Evolutionary conservation across 2,113 vertebrate genomes (phyloP).

Genomic region (Peucedramus taeniatus): DNA sequence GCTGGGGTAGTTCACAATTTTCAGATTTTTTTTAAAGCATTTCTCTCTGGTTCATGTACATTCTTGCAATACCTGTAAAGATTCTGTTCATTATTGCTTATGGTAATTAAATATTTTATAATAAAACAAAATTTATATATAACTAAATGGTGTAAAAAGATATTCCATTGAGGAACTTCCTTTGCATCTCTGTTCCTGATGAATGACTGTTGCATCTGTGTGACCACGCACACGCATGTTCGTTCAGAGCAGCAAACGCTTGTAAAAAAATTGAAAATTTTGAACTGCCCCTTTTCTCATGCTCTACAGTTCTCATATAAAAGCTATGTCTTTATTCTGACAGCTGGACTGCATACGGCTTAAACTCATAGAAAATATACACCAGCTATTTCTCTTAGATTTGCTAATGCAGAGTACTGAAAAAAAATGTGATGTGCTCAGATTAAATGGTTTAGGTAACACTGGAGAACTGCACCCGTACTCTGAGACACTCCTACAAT

Average conservation of each 20-base stretch:
- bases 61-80: conserved; percentile 71
- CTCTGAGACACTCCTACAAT: conserved; percentile 62
- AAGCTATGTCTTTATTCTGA: conserved; percentile 58
- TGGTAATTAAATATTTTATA: conserved; percentile 66
- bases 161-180: conserved; percentile 20
- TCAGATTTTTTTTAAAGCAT: conserved; percentile 74
- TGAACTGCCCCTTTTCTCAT: conserved; percentile 72
- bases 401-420: conserved; percentile 61
- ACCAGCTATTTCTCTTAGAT: conserved; percentile 67
- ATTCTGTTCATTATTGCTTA: conserved; percentile 80
- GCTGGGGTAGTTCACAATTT: conserved; percentile 78
- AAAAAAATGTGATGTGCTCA: conserved; percentile 65
- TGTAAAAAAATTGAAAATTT: conserved; percentile 61
- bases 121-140: conserved; percentile 58
- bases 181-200: conserved; percentile 36
- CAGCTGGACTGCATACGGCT: conserved; percentile 70
- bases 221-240: not conserved
- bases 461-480: conserved; percentile 53
- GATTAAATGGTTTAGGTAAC: conserved; percentile 66
- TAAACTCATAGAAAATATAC: conserved; percentile 74
- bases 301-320: conserved; percentile 69
- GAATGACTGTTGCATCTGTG: not conserved
- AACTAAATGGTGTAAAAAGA: conserved; percentile 48
- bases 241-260: conserved; percentile 44
- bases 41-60: conserved; percentile 70